A percentile compares a stretch with the other conserved stretches of the same genome.
These are phyloP conservation scores for Drosophila buzzatii DNA, from an alignment of 2,888 invertebrate species.

Conservation along the genomic window DNA sequence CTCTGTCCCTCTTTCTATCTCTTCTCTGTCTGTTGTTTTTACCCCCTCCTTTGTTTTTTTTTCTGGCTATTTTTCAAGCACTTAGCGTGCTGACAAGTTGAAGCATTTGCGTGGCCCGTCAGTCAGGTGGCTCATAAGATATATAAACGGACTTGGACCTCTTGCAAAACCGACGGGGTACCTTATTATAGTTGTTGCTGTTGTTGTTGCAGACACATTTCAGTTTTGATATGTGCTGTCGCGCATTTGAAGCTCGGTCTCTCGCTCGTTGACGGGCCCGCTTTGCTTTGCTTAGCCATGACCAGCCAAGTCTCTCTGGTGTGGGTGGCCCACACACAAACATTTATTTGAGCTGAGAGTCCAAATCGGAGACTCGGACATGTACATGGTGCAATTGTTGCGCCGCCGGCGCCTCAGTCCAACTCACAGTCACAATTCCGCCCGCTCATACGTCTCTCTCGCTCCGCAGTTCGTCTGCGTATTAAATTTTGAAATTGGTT, in stretches of 20 bases:
- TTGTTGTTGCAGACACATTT: conserved; percentile 62
- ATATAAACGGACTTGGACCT: conserved; percentile 62
- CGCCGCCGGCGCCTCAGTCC: conserved; percentile 71
- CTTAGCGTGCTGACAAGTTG: conserved; percentile 81
- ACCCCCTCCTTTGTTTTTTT: conserved; percentile 29
- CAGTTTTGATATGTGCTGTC: conserved; percentile 77
- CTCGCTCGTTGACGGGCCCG: conserved; percentile 69
- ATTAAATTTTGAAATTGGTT: conserved; percentile 79
- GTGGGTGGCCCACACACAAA: conserved; percentile 76
- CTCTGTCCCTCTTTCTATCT: not conserved
- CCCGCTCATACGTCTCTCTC: not conserved
- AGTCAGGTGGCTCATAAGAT: conserved; percentile 66
- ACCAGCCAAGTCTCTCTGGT: conserved; percentile 56
- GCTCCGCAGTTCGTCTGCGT: conserved; percentile 44
- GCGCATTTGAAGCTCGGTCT: conserved; percentile 69
- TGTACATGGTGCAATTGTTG: conserved; percentile 73
- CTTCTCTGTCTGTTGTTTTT: conserved; percentile 9
- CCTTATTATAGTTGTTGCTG: conserved; percentile 47
- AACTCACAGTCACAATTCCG: conserved; percentile 5
- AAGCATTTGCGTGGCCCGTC: conserved; percentile 76
- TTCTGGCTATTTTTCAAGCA: conserved; percentile 67
- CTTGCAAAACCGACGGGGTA: conserved; percentile 54
- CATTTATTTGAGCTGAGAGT: conserved; percentile 8
- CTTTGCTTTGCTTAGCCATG: conserved; percentile 57
- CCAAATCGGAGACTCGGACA: conserved; percentile 46